Percentiles rank a stretch among this genome's conserved stretches.
phyloP scores from a whole-genome alignment of 2,113 vertebrate genomes.

The Trogon melanurus region DNA sequence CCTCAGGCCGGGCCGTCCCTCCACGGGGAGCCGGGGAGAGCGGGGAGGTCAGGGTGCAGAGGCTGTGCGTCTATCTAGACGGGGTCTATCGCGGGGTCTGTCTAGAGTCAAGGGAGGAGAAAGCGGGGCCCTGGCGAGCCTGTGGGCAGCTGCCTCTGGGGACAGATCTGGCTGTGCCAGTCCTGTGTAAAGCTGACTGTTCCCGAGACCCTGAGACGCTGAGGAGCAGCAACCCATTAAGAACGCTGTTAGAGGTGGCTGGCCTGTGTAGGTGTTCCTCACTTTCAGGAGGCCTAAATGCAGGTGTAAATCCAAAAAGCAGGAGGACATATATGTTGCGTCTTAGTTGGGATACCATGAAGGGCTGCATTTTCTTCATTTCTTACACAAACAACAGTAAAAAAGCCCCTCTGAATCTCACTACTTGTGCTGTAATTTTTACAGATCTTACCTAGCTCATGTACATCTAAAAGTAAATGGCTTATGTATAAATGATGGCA shows the following conservation, averaged over 20 bases:
- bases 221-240: fast-evolving
- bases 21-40: not conserved
- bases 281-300: fast-evolving
- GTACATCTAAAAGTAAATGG: not conserved
- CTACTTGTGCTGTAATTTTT: not conserved
- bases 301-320: not conserved
- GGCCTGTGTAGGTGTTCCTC: not conserved
- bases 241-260: fast-evolving
- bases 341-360: not conserved
- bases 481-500: not conserved
- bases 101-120: too few relatives aligned
- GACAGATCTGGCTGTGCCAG: not conserved
- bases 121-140: not conserved
- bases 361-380: not conserved
- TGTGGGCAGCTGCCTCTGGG: not conserved
- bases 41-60: not conserved
- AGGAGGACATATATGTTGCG: not conserved
- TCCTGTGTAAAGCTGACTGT: fast-evolving
- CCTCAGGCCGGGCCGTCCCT: not conserved
- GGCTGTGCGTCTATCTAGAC: not conserved
- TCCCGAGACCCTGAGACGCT: fast-evolving
- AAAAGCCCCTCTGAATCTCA: not conserved
- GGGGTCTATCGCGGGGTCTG: not conserved
- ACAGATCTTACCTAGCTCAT: not conserved
- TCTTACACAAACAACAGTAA: not conserved